Conservation (phyloP, 2,113 vertebrate genomes). For the Neodon shergylaensis region DNA sequence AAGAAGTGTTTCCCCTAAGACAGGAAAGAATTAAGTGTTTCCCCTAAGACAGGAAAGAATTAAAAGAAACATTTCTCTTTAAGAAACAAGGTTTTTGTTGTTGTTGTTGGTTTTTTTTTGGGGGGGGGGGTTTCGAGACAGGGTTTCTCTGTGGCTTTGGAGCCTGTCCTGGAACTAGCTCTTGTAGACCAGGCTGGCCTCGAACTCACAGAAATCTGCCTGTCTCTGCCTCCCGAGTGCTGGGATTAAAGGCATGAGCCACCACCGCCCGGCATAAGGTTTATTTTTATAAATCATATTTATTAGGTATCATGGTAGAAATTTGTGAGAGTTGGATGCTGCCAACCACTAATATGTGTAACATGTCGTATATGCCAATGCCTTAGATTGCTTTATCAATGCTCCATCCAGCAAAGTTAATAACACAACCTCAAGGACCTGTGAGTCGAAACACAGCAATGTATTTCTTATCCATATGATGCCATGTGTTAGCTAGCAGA, state of each 20-base stretch:
- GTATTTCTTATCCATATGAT: not conserved
- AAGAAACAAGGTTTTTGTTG: constrained; percentile 23
- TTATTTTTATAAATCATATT: not conserved
- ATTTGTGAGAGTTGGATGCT: not conserved
- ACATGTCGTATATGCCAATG: not conserved
- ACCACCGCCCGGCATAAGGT: too few species aligned
- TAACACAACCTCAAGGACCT: not conserved
- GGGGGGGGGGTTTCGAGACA: too few species aligned
- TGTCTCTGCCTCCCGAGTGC: too few species aligned
- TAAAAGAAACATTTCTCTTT: constrained; percentile 60
- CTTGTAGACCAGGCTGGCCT: too few species aligned
- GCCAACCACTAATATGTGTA: not conserved
- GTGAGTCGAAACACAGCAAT: not conserved
- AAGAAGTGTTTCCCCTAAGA: constrained; percentile 48
- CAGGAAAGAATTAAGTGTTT: constrained; percentile 32
- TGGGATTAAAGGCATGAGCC: too few species aligned
- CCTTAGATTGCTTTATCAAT: not conserved
- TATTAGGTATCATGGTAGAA: constrained; percentile 19
- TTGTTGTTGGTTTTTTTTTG: too few species aligned
- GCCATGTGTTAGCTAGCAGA: not conserved
- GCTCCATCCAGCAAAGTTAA: not conserved
- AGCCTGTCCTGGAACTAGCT: too few species aligned
- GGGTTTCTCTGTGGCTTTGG: too few species aligned
- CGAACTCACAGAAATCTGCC: too few species aligned
- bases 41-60: constrained; percentile 32